A percentile compares a stretch with the other conserved stretches of the same genome.
Conservation (phyloP, 2,113 vertebrate species). For the Tyrannus savana region DNA sequence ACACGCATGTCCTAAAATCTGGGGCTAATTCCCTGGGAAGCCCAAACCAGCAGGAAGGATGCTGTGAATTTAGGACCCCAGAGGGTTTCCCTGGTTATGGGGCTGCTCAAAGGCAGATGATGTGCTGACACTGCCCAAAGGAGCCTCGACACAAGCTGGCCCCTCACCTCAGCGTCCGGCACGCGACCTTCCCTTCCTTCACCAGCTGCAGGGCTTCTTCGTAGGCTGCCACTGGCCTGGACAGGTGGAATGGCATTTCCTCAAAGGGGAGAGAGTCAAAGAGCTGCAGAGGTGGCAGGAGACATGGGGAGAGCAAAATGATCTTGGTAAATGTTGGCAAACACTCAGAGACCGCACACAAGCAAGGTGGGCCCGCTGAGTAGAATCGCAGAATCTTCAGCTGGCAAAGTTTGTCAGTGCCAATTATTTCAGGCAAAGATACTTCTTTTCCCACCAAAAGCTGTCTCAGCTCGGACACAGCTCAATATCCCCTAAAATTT, state of each 20-base stretch:
- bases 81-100: not conserved
- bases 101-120: not conserved
- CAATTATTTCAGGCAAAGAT: not conserved
- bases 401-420: not conserved
- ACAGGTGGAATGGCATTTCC: constrained; percentile 77
- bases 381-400: not conserved
- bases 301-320: not conserved
- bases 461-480: not conserved
- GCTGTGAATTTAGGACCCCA: not conserved
- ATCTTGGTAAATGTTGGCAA: not conserved
- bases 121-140: not conserved
- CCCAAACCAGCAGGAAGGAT: not conserved
- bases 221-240: constrained; percentile 87
- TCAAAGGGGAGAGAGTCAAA: constrained; percentile 84
- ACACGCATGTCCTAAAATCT: not conserved
- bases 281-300: constrained; percentile 74
- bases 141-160: not conserved
- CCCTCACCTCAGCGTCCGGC: constrained; percentile 86
- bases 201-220: constrained; percentile 89
- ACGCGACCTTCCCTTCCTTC: constrained; percentile 81
- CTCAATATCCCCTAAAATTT: not conserved
- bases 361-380: not conserved
- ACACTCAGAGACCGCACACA: not conserved
- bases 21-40: not conserved
- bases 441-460: not conserved